Evolutionary conservation across 1,140 invertebrate species (phyloP), one percentile per base, ranked within the genome.

Genomic region (Prorops nasuta): DNA sequence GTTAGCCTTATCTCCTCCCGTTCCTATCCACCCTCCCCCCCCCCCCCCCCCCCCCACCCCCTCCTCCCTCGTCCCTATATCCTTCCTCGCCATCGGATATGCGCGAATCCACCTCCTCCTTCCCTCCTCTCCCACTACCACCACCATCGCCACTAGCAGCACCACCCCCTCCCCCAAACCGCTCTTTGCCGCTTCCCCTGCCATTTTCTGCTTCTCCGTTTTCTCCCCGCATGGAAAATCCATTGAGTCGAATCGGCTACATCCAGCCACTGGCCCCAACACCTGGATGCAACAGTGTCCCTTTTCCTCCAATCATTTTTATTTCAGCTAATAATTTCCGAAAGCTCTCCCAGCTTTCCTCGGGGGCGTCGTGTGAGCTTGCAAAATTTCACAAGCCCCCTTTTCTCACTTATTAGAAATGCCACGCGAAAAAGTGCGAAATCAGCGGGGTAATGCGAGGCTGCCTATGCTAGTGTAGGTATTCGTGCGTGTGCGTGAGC

Each of bases 1-100:
- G 71, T 72, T 70, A 64, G 71, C 71, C 71, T 74, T 74, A 72
- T 69, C 69, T 72, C 66, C 64, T 64, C 66, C 66, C 60, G 67
- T 65, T 39, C 42, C 57, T 52, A 35, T 54, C 16, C 49, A 41
- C 52, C 42, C 47, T n/a, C n/a, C n/a, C 64, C 66, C 66, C 60
- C 69, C 64, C 42, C 42, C 57, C 51, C 37, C 55, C 15, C 50
- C 42, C 53, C 41, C 48, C 53, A 28, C 51, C 39, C 51, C 46
- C 51, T 58, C 37, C 56, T 49, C 55, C 51, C 34, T n/a, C n/a
- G n/a, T n/a, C 32, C 35, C 37, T 31, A 51, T 51, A 38, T 44
- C 53, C 56, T 63, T 59, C 66, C 59, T 62, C 53, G 58, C 59
- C 63, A 60, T 71, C 64, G 64, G 72, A 71, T 72, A 69, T 71